Base-by-base conservation (phyloP, 2,113 vertebrate genomes). In the Piliocolobus tephrosceles region DNA sequence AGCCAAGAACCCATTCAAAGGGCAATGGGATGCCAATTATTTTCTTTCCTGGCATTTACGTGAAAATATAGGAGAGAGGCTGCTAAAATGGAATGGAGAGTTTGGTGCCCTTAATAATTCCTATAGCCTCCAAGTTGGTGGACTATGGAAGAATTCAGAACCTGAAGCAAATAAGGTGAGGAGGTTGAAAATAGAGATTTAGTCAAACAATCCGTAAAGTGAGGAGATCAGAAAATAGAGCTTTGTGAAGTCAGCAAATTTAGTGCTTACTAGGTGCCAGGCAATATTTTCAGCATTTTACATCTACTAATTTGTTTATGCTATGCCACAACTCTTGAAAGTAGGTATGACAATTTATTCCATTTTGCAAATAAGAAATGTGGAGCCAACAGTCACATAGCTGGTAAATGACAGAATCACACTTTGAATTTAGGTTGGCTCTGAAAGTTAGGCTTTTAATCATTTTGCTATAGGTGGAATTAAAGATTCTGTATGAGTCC, bases 31-130 rank as follows among this genome's bases (percentile, higher is more conserved):
- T 72, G 43, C 78, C 96, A 96, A 94, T 97, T 76, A 94, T 97
- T 96, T 97, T 96, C 95, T 76, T 96, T 98, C 92, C 95, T 93
- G 94, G 95, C 84, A 97, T 97, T 97, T 95, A 97, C 91, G 96
- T 95, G 95, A 97, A 95, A 85, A 83, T 93, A 97, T 96, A 94
- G 91, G 85, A 96, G 76, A 68, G 23, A 80, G 88, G 27, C 61
- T 90, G 57, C 92, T 91, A 57, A 79, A 90, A 83, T 14, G 61
- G 38, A 79, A 84, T 18, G 81, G 30, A 35, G 76, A 91, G 13
- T 97, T 94, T 86, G 66, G 16, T 76, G 94, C 70, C 70, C 57
- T 79, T 89, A 87, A 43, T 88, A 95, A 79, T 94, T 88, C 47
- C 85, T 47, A 88, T 25, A 64, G 66, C 16, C 52, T 45, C 43